These are phyloP conservation scores for Osmerus mordax DNA, from an alignment of 2,113 vertebrate species.

Conservation along the genomic window DNA sequence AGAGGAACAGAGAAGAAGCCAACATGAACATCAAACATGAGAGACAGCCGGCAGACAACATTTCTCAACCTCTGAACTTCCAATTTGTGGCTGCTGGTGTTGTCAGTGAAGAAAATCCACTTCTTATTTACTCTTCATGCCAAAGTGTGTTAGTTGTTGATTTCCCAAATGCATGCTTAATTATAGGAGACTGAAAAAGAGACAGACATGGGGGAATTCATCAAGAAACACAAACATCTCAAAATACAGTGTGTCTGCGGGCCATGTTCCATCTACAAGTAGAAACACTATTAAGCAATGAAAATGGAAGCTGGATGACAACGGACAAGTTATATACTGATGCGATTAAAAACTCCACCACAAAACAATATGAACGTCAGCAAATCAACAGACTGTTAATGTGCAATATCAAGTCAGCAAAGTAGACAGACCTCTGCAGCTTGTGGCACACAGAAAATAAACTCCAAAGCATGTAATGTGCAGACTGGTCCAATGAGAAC, in stretches of 20 bases:
- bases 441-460: background rate
- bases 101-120: conserved; percentile 17
- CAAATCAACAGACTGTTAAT: conserved; percentile 38
- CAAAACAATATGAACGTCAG: conserved; percentile 37
- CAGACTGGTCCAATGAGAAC: too few relatives aligned
- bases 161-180: conserved; percentile 60
- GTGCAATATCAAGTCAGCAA: background rate
- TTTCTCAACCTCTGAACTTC: conserved; percentile 52
- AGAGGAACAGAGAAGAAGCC: conserved; percentile 46
- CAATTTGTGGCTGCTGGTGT: conserved; percentile 19
- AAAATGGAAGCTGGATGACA: conserved; percentile 34
- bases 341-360: conserved; percentile 39
- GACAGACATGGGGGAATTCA: conserved; percentile 41
- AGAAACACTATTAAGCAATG: conserved; percentile 31
- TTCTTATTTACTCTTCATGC: conserved; percentile 23
- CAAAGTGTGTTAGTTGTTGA: conserved; percentile 30
- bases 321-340: conserved; percentile 32
- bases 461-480: too few relatives aligned
- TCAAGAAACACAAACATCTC: conserved; percentile 36
- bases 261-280: conserved; percentile 22
- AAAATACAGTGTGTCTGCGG: conserved; percentile 34
- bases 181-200: conserved; percentile 46
- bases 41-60: conserved; percentile 37
- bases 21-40: conserved; percentile 32
- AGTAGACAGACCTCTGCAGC: background rate